phyloP scores from a whole-genome alignment of 2,113 vertebrate genomes.

The Eudyptes chrysolophus region DNA sequence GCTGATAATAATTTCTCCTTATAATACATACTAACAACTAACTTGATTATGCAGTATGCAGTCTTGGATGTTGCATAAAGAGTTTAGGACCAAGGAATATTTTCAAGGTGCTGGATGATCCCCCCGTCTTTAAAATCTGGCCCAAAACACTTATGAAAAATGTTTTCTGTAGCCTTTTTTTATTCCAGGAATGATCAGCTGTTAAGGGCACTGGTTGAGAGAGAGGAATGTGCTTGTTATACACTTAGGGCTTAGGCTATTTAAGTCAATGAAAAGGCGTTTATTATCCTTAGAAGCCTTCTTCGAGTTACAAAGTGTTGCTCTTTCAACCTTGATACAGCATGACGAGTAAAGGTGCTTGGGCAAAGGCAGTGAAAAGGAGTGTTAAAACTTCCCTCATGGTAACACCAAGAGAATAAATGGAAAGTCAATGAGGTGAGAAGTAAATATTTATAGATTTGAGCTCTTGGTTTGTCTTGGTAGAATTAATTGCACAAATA shows the following conservation, averaged over 20 bases:
- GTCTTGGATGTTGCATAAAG: background rate
- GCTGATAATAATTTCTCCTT: background rate
- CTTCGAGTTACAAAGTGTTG: background rate
- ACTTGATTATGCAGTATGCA: background rate
- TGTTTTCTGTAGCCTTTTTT: background rate
- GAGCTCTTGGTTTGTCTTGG: slow-evolving; percentile 12
- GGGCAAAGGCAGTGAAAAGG: background rate
- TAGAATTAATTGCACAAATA: slow-evolving; percentile 58
- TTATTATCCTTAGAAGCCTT: slow-evolving; percentile 14
- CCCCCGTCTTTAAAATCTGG: background rate
- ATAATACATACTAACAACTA: background rate
- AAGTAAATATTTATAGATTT: slow-evolving; percentile 66
- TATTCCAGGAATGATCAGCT: background rate
- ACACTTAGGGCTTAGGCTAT: background rate
- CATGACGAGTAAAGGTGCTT: background rate
- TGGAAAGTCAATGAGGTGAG: background rate
- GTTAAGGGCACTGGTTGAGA: background rate
- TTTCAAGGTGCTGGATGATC: background rate
- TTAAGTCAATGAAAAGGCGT: background rate
- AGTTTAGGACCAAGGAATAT: background rate
- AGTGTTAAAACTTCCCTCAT: background rate
- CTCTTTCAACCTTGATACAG: background rate
- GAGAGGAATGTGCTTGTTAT: background rate
- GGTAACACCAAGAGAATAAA: background rate
- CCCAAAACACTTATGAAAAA: background rate